These are phyloP conservation scores for Polylopha cassiicola DNA, from an alignment of 2,888 invertebrate species.

Conservation along the genomic window DNA sequence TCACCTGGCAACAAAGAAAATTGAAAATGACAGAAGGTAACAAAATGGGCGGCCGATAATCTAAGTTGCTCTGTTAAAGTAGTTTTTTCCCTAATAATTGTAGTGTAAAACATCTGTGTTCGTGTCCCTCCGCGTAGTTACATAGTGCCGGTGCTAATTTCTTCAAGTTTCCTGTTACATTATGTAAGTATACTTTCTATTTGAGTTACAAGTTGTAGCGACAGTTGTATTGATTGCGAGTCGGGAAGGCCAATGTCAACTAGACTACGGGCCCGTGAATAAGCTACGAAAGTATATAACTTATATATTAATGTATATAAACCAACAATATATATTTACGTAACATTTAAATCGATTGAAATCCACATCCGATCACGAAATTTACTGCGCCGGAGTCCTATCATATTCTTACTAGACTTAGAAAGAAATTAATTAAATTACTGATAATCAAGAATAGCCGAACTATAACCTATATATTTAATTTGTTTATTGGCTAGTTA, in stretches of 20 bases:
- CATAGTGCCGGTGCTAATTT: constrained; percentile 43
- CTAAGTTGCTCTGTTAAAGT: constrained; percentile 33
- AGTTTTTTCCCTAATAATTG: constrained; percentile 42
- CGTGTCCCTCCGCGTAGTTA: constrained; percentile 29
- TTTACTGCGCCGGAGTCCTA: too few species aligned
- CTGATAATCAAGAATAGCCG: too few species aligned
- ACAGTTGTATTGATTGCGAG: constrained; percentile 62
- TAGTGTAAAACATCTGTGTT: constrained; percentile 35
- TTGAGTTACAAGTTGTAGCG: constrained; percentile 33
- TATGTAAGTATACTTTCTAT: constrained; percentile 47
- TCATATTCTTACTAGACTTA: too few species aligned
- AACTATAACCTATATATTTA: too few species aligned
- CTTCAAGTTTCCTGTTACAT: constrained; percentile 40
- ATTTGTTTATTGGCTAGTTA: too few species aligned
- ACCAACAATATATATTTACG: too few species aligned
- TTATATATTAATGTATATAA: too few species aligned
- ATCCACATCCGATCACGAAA: too few species aligned
- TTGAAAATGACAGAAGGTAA: constrained; percentile 39
- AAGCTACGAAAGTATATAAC: constrained; percentile 5
- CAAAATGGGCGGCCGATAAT: constrained; percentile 58
- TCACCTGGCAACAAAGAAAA: constrained; percentile 29
- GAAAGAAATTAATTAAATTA: too few species aligned
- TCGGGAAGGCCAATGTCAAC: constrained; percentile 69
- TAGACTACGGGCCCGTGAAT: constrained; percentile 15
- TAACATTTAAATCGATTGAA: too few species aligned